These are phyloP conservation scores for Harpagoxenus sublaevis DNA, from an alignment of 2,888 invertebrate genomes.

Conservation along the genomic window DNA sequence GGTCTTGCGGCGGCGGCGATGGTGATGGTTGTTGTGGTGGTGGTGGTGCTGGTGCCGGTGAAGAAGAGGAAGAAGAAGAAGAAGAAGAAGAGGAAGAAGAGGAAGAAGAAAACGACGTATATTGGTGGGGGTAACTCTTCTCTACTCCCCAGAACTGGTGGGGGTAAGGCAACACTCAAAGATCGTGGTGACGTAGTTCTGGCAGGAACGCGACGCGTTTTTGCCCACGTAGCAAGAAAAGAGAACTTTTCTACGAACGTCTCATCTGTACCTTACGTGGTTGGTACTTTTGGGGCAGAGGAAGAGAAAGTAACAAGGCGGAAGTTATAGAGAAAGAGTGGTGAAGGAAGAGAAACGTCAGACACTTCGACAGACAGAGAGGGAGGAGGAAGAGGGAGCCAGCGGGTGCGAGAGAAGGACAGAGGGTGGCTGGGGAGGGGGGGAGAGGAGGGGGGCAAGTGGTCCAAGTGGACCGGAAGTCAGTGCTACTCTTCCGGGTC, in stretches of 20 bases:
- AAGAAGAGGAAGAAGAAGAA: slow-evolving; percentile 55
- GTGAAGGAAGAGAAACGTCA: slow-evolving; percentile 5
- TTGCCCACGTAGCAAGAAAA: slow-evolving; percentile 78
- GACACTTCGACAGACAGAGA: slow-evolving; percentile 13
- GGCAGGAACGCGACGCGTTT: slow-evolving; percentile 84
- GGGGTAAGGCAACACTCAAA: slow-evolving; percentile 84
- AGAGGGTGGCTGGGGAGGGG: slow-evolving; percentile 21
- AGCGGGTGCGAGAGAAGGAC: background rate
- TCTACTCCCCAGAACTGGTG: slow-evolving; percentile 73
- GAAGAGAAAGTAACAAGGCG: slow-evolving; percentile 37
- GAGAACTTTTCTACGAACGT: slow-evolving; percentile 59
- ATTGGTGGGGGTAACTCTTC: slow-evolving; percentile 71
- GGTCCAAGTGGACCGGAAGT: slow-evolving; percentile 66
- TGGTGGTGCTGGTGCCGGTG: slow-evolving; percentile 60
- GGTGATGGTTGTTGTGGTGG: slow-evolving; percentile 55
- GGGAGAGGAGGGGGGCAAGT: slow-evolving; percentile 53
- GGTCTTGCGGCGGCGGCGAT: slow-evolving; percentile 47
- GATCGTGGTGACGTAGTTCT: slow-evolving; percentile 84
- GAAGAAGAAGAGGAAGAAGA: slow-evolving; percentile 54
- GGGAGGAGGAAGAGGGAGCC: slow-evolving; percentile 15
- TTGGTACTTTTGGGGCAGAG: slow-evolving; percentile 35
- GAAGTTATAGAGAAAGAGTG: slow-evolving; percentile 13
- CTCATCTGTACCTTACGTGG: slow-evolving; percentile 45
- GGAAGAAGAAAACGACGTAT: slow-evolving; percentile 64
- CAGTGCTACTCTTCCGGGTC: slow-evolving; percentile 66